phyloP scores from a whole-genome alignment of 2,113 vertebrate species.

The Calyptomena viridis region DNA sequence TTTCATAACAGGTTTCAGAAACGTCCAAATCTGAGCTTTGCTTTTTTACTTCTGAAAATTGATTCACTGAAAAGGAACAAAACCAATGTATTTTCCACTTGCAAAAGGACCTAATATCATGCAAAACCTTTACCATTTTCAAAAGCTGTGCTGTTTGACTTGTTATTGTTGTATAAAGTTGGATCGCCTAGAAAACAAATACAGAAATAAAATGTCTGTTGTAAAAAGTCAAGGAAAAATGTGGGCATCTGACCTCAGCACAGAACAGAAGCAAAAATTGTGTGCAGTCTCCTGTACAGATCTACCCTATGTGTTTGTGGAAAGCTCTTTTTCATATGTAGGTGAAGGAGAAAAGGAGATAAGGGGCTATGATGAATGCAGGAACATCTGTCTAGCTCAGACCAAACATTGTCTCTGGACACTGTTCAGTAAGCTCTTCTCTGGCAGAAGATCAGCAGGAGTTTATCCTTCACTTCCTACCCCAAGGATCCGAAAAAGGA shows the following conservation, averaged over 20 bases:
- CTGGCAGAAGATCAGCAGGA: neutral
- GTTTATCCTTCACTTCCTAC: neutral
- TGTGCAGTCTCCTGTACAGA: neutral
- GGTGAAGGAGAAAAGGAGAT: neutral
- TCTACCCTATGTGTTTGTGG: neutral
- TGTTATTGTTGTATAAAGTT: neutral
- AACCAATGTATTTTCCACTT: neutral
- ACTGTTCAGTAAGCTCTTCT: neutral
- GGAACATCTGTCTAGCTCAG: neutral
- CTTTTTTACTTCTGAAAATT: neutral
- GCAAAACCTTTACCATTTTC: neutral
- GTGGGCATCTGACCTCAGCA: neutral
- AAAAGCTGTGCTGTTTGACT: neutral
- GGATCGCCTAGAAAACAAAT: neutral
- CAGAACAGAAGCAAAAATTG: neutral
- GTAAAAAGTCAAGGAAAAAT: neutral
- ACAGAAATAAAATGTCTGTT: neutral
- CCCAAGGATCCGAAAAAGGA: neutral
- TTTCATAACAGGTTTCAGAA: slow-evolving; percentile 21
- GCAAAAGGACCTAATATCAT: neutral
- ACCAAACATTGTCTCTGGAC: neutral
- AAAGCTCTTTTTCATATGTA: neutral
- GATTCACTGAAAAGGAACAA: neutral
- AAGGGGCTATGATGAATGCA: neutral
- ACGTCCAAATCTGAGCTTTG: neutral